Evolutionary conservation across 2,797 vertebrate genomes (phyloP).

Genomic region (Liasis olivaceus): DNA sequence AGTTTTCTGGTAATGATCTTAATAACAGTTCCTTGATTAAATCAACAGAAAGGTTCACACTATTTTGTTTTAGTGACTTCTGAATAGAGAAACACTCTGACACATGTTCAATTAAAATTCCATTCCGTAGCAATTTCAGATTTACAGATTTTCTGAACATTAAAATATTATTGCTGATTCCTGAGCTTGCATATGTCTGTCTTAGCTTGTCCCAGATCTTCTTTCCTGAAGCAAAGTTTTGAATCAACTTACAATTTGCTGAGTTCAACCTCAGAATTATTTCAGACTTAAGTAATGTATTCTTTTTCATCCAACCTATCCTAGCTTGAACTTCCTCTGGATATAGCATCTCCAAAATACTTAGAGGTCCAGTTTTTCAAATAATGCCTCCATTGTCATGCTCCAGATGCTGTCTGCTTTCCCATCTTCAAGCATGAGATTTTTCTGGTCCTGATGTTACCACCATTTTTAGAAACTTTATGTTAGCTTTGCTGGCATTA

Average conservation of each 20-base stretch:
- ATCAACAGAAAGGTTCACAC: not conserved
- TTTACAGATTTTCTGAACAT: not conserved
- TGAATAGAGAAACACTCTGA: not conserved
- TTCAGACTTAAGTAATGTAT: not conserved
- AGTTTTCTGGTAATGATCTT: slow-evolving; percentile 2
- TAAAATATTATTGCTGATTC: not conserved
- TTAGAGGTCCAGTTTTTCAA: not conserved
- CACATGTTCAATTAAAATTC: not conserved
- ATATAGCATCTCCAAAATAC: not conserved
- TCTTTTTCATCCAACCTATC: not conserved
- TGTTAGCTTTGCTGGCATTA: not conserved
- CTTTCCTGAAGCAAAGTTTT: not conserved
- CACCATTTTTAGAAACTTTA: not conserved
- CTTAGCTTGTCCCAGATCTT: not conserved
- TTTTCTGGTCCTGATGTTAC: not conserved
- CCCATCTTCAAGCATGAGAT: not conserved
- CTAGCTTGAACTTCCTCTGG: not conserved
- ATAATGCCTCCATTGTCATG: not conserved
- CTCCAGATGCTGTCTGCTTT: not conserved
- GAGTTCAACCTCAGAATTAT: not conserved
- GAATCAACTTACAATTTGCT: not conserved
- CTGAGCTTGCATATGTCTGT: not conserved
- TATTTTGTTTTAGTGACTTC: not conserved
- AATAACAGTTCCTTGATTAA: slow-evolving; percentile 1
- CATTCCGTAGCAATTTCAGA: not conserved